phyloP scores from a whole-genome alignment of 2,888 invertebrate genomes.

The Chymomyza amoena region DNA sequence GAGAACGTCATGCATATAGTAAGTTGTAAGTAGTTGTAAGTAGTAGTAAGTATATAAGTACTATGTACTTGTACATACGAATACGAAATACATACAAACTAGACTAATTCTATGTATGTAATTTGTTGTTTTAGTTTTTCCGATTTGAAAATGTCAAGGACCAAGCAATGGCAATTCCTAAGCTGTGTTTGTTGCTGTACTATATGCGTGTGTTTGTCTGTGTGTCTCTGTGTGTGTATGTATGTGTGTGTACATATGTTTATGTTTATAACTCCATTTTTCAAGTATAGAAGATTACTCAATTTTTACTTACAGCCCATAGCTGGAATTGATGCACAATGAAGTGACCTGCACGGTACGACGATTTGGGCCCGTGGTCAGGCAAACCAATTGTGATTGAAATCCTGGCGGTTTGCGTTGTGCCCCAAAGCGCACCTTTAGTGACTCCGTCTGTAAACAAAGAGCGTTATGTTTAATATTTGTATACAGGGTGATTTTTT shows the following conservation, averaged over 20 bases:
- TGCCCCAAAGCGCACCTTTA: slow-evolving; percentile 86
- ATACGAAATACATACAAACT: slow-evolving; percentile 41
- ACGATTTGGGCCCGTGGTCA: slow-evolving; percentile 90
- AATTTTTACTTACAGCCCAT: slow-evolving; percentile 90
- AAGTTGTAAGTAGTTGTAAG: no score
- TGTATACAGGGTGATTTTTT: no score
- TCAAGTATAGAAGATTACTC: slow-evolving; percentile 18
- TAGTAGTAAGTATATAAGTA: no score
- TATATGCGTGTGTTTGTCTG: slow-evolving; percentile 34
- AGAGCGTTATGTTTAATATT: slow-evolving; percentile 1
- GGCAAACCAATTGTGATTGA: slow-evolving; percentile 96
- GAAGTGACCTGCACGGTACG: slow-evolving; percentile 85
- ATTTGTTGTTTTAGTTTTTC: slow-evolving; percentile 7
- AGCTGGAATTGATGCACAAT: slow-evolving; percentile 96
- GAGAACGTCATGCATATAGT: slow-evolving; percentile 41
- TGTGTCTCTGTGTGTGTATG: slow-evolving; percentile 38
- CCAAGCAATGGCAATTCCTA: slow-evolving; percentile 14
- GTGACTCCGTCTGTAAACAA: slow-evolving; percentile 78
- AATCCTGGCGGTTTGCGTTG: slow-evolving; percentile 96
- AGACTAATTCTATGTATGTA: slow-evolving; percentile 39
- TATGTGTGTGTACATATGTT: slow-evolving; percentile 34
- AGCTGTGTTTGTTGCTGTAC: not conserved
- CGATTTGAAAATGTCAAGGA: slow-evolving; percentile 13
- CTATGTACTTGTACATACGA: slow-evolving; percentile 26
- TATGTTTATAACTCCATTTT: not conserved